phyloP scores from a whole-genome alignment of 2,888 invertebrate genomes.

The Drosophila subsilvestris region DNA sequence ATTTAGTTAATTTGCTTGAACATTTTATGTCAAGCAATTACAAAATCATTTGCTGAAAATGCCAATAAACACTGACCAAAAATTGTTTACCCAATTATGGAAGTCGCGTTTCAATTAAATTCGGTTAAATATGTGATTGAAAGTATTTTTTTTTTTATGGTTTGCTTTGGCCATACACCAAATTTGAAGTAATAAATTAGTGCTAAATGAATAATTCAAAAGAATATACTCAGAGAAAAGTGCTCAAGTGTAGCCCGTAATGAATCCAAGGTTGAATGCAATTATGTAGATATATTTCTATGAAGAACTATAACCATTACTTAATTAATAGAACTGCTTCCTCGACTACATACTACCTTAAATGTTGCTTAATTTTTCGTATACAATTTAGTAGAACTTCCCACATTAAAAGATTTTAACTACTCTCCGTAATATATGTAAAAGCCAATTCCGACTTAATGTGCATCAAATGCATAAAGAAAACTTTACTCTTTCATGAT shows the following conservation, averaged over 20 bases:
- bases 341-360: too few species aligned
- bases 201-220: neutral
- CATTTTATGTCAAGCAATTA: conserved; percentile 33
- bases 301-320: too few species aligned
- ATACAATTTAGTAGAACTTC: too few species aligned
- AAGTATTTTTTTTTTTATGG: neutral
- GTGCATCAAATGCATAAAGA: neutral
- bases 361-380: too few species aligned
- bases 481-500: neutral
- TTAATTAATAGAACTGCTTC: too few species aligned
- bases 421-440: too few species aligned
- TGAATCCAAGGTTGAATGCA: too few species aligned
- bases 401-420: too few species aligned
- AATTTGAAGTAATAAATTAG: conserved; percentile 8
- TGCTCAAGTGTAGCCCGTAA: too few species aligned
- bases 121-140: conserved; percentile 14
- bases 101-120: conserved; percentile 30
- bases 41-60: conserved; percentile 32
- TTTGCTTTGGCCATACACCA: neutral
- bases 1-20: conserved; percentile 11
- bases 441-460: neutral
- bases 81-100: neutral
- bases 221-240: neutral
- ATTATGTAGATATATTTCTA: too few species aligned
- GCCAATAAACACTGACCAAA: conserved; percentile 21